Evolutionary conservation across 2,888 invertebrate species (phyloP).

Genomic region (Polia nebulosa): DNA sequence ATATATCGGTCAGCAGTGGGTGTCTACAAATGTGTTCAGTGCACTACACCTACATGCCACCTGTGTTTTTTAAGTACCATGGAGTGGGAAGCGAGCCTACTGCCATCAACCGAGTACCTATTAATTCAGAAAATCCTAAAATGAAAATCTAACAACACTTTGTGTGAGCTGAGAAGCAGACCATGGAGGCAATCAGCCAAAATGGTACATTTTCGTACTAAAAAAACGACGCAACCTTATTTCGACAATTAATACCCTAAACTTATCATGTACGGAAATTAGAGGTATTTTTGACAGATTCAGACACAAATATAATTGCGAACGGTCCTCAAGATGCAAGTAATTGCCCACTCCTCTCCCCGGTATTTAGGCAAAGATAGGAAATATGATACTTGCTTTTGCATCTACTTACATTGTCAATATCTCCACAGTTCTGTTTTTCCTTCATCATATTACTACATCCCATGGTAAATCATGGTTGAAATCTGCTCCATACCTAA

Average conservation of each 20-base stretch:
- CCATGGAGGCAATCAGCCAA: too few relatives aligned
- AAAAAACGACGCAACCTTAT: too few relatives aligned
- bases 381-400: background rate
- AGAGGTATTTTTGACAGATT: too few relatives aligned
- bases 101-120: background rate
- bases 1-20: conserved; percentile 8
- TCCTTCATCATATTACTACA: background rate
- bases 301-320: too few relatives aligned
- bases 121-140: background rate
- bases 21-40: background rate
- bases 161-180: too few relatives aligned
- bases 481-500: background rate
- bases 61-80: background rate
- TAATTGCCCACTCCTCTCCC: too few relatives aligned
- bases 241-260: too few relatives aligned
- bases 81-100: background rate
- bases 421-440: background rate
- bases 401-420: conserved; percentile 12
- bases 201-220: too few relatives aligned
- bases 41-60: background rate
- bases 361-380: too few relatives aligned
- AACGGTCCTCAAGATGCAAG: too few relatives aligned
- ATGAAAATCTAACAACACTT: background rate
- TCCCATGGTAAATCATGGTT: too few relatives aligned
- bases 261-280: too few relatives aligned